Conservation (phyloP, 2,888 invertebrate genomes). For the Bellardia pandia region DNA sequence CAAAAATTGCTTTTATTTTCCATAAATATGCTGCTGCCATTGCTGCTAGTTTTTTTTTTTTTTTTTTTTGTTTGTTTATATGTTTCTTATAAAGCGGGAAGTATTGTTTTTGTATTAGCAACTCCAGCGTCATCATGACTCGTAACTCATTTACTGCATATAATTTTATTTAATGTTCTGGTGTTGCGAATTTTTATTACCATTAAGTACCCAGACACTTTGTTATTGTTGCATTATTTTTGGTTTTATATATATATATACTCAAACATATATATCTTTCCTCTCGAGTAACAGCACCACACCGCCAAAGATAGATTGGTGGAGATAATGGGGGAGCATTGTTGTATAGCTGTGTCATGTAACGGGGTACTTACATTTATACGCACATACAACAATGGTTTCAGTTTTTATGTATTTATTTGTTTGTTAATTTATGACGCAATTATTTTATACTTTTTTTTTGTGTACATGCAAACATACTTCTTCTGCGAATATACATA, state of each 20-base stretch:
- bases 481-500: conserved; percentile 51
- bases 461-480: not conserved
- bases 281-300: conserved; percentile 1
- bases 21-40: not conserved
- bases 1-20: conserved; percentile 1
- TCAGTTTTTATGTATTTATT: conserved; percentile 68
- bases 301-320: conserved; percentile 7
- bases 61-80: no score
- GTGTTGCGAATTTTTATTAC: conserved; percentile 76
- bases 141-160: conserved; percentile 70
- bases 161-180: conserved; percentile 74
- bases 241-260: conserved; percentile 1
- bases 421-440: conserved; percentile 72
- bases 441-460: conserved; percentile 68
- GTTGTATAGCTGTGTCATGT: conserved; percentile 16
- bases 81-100: conserved; percentile 19
- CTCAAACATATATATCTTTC: not conserved
- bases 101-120: conserved; percentile 42
- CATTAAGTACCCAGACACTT: conserved; percentile 72
- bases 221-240: conserved; percentile 62
- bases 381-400: conserved; percentile 51
- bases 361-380: not conserved
- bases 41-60: not conserved
- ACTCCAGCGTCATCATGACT: conserved; percentile 43
- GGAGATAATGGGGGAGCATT: conserved; percentile 42